These are phyloP conservation scores for Neodiprion fabricii DNA, from an alignment of 1,140 invertebrate species.

Conservation along the genomic window DNA sequence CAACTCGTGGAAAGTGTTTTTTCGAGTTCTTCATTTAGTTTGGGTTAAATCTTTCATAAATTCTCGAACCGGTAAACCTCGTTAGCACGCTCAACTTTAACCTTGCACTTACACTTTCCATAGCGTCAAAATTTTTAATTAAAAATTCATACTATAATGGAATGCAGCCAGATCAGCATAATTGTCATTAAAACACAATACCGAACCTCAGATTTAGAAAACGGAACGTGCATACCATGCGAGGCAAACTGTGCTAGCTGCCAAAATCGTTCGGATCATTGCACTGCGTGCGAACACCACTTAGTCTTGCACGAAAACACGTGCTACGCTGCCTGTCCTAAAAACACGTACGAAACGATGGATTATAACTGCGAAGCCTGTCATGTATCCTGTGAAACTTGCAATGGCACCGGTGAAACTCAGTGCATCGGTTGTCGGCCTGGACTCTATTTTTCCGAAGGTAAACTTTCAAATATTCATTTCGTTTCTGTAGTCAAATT, in stretches of 20 bases:
- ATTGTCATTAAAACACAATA: conserved; percentile 3
- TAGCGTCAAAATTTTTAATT: no score
- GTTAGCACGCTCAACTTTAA: no score
- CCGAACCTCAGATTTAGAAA: conserved; percentile 67
- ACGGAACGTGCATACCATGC: conserved; percentile 80
- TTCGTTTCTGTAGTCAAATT: not conserved
- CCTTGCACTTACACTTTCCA: no score
- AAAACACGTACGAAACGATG: conserved; percentile 81
- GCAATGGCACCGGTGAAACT: conserved; percentile 75
- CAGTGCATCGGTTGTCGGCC: conserved; percentile 82
- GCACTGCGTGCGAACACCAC: conserved; percentile 84
- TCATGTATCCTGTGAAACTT: conserved; percentile 81
- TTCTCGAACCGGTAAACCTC: no score
- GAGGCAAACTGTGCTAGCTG: conserved; percentile 82
- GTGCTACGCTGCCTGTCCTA: conserved; percentile 82
- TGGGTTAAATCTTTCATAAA: no score
- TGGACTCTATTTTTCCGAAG: conserved; percentile 71
- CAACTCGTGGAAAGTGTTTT: no score
- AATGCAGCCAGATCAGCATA: not conserved
- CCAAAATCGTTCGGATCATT: conserved; percentile 79
- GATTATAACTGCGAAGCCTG: conserved; percentile 82
- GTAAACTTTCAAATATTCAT: conserved; percentile 41
- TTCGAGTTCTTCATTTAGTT: no score
- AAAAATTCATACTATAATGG: not conserved
- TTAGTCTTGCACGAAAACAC: conserved; percentile 79